Base-by-base conservation (phyloP, 2,797 vertebrate genomes). In the Phaenicophaeus curvirostris region DNA sequence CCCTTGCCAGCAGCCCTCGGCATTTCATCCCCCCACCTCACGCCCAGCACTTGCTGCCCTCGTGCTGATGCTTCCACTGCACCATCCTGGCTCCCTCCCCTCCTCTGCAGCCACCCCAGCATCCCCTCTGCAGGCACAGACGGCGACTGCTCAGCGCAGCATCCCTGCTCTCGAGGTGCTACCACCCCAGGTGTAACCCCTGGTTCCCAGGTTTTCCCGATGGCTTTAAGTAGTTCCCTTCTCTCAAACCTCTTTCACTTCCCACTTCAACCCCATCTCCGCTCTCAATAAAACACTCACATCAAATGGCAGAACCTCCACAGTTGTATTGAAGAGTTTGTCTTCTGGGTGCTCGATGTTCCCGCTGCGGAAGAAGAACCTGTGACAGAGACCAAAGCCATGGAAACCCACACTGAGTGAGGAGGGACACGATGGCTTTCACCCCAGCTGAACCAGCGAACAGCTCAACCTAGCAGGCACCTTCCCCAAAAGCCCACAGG, bases 311-410 rank as follows among this genome's bases (percentile, higher is more conserved):
- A 99, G 97, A 96, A 99, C 99, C 97, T 99, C 99, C 96, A 99
- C 99, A 0, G 99, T 99, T 0, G 99, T 99, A 97, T 99, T 99
- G 98, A 99, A 99, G 59, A 99, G 99, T 97, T 99, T 99, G 97
- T 99, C 99, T 90, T 99, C 99, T 9, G 99, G 99, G 96, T 99
- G 99, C 85, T 99, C 99, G 1, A 99, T 99, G 98, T 99, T 99
- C 67, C 99, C 99, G 6, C 99, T 99, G 75, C 99, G 98, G 96
- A 99, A 99, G 98, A 99, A 99, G 97, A 98, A 99, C 98, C 99
- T 99, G 97, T 77, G 94, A 71, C 93, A 91, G 74, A 90, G 83
- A 95, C 42, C 89, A 93, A 72, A 78, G 24, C 48, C 85, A 48
- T 4, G 20, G 74, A 75, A 63, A 81, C 30, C 63, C 84, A 90